Evolutionary conservation across 2,113 vertebrate genomes (phyloP), one percentile per base, ranked within the genome.

Genomic region (Pluvianellus socialis): DNA sequence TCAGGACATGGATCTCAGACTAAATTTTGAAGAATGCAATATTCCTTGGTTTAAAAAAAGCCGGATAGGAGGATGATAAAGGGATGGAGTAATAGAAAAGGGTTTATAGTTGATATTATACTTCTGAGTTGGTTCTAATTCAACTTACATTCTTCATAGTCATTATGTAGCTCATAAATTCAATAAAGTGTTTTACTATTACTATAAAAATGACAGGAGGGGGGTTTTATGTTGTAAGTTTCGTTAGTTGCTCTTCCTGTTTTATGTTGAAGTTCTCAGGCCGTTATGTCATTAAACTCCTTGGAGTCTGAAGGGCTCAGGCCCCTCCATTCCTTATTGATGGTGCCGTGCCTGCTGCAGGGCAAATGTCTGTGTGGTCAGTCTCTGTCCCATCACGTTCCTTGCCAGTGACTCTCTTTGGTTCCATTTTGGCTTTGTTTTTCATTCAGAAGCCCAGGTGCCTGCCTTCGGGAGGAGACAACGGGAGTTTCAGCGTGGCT

Each of bases 151-250:
- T 98, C 98, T 97, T 98, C 98, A 97, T 97, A 98, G 98, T 98
- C 98, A 98, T 98, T 98, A 98, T 98, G 98, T 98, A 98, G 97
- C 98, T 98, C 98, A 98, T 98, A 98, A 98, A 98, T 98, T 98
- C 98, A 98, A 98, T 98, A 98, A 98, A 98, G 97, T 98, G 98
- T 98, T 98, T 98, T 98, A 98, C 97, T 98, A 96, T 98, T 97
- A 97, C 98, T 98, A 98, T 98, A 98, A 98, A 98, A 98, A 98
- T 98, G 98, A 98, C 98, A 98, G 98, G 98, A 98, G 98, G 98
- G 98, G 98, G 98, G 96, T 98, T 98, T 98, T 98, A 98, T 98
- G 98, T 97, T 98, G 95, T 98, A 98, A 98, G 98, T 98, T 98
- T 98, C 97, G 71, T 98, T 98, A 98, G 98, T 98, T 98, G 97